Conservation (phyloP, 92 coral and sea anemone genomes). For the Palythoa heliodiscus region DNA sequence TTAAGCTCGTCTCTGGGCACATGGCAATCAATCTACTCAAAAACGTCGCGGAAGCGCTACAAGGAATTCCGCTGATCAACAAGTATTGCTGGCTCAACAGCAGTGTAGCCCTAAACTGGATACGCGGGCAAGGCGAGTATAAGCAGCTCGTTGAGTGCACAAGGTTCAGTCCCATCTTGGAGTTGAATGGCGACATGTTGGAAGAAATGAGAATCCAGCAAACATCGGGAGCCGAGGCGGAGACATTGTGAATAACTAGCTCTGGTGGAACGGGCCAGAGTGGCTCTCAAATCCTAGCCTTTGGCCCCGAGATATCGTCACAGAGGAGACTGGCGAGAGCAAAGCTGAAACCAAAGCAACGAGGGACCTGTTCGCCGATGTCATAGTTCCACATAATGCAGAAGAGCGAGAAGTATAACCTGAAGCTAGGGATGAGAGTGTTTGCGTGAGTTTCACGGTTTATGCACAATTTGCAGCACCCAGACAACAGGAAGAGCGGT, state of each 20-base stretch:
- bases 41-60: conserved; percentile 38
- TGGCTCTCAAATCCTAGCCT: conserved; percentile 48
- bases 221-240: conserved; percentile 52
- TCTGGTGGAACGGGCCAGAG: conserved; percentile 59
- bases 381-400: background rate
- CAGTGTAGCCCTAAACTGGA: conserved; percentile 54
- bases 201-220: conserved; percentile 58
- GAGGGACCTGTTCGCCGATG: conserved; percentile 35
- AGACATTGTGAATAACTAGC: conserved; percentile 8
- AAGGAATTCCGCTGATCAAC: conserved; percentile 37
- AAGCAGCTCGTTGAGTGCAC: conserved; percentile 55
- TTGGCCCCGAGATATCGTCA: conserved; percentile 54
- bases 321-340: conserved; percentile 39
- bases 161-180: conserved; percentile 47
- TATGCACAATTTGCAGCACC: background rate
- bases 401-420: conserved; percentile 30
- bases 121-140: conserved; percentile 52
- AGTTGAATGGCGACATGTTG: conserved; percentile 52
- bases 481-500: background rate
- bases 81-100: conserved; percentile 51
- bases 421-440: background rate
- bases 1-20: conserved; percentile 39
- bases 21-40: conserved; percentile 50
- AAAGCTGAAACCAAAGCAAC: conserved; percentile 44
- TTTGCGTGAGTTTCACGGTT: conserved; percentile 17